phyloP scores from a whole-genome alignment of 2,797 vertebrate genomes.

The Thunnus albacares region DNA sequence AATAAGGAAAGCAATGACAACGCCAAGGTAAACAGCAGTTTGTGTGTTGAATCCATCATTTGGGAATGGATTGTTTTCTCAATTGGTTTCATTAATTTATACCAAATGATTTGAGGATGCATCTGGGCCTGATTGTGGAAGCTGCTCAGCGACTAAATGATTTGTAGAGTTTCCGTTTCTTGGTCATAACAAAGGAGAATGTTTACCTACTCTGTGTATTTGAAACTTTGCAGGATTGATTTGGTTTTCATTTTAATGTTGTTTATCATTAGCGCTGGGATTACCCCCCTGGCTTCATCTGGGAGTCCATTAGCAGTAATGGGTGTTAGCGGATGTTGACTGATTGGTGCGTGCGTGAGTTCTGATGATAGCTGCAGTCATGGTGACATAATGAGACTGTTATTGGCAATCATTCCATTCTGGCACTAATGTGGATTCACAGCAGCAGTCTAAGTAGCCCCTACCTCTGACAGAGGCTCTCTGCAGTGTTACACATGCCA shows the following conservation, averaged over 20 bases:
- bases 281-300: slow-evolving; percentile 85
- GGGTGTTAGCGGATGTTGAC: slow-evolving; percentile 86
- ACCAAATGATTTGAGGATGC: slow-evolving; percentile 80
- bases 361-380: slow-evolving; percentile 85
- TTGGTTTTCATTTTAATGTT: slow-evolving; percentile 88
- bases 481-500: slow-evolving; percentile 59
- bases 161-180: slow-evolving; percentile 80
- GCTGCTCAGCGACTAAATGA: slow-evolving; percentile 74
- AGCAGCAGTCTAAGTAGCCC: slow-evolving; percentile 73
- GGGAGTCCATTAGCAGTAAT: slow-evolving; percentile 88
- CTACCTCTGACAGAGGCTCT: slow-evolving; percentile 62
- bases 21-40: slow-evolving; percentile 73
- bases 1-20: slow-evolving; percentile 69
- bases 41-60: slow-evolving; percentile 79
- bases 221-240: slow-evolving; percentile 86
- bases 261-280: slow-evolving; percentile 87
- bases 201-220: slow-evolving; percentile 80
- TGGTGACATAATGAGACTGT: slow-evolving; percentile 86
- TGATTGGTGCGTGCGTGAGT: slow-evolving; percentile 84
- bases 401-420: slow-evolving; percentile 86
- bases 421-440: slow-evolving; percentile 85
- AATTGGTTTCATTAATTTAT: slow-evolving; percentile 81
- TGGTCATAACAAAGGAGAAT: slow-evolving; percentile 83
- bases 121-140: slow-evolving; percentile 77
- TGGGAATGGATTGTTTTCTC: slow-evolving; percentile 80